A percentile compares a stretch with the other conserved stretches of the same genome.
Conservation (phyloP, 2,113 vertebrate species). For the Alectura lathami region DNA sequence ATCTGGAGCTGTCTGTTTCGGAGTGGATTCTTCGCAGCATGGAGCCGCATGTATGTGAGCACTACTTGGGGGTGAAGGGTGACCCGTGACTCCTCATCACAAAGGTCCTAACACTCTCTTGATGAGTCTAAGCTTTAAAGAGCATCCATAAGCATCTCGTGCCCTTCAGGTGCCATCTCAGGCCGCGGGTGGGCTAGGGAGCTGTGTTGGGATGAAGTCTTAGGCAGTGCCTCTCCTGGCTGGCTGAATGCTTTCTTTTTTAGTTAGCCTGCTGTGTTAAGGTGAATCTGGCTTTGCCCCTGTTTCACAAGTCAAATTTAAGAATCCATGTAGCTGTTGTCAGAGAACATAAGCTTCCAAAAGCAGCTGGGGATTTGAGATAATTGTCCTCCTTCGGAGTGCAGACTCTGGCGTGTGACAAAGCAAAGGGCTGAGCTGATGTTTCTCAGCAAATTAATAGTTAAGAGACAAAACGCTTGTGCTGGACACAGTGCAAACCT, state of each 20-base stretch:
- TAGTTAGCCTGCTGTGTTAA: not conserved
- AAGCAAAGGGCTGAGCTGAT: not conserved
- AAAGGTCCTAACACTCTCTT: not conserved
- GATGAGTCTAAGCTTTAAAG: not conserved
- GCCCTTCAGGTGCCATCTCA: not conserved
- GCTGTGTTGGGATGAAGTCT: not conserved
- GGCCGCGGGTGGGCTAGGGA: not conserved
- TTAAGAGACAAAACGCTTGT: not conserved
- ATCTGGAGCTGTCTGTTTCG: constrained; percentile 78
- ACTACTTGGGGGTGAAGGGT: not conserved
- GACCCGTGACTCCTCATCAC: rapidly evolving
- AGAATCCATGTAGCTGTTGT: not conserved
- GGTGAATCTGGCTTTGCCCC: not conserved
- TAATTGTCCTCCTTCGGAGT: not conserved
- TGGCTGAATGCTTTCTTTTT: not conserved
- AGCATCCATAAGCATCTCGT: not conserved
- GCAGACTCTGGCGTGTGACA: too few species aligned
- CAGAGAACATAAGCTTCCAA: not conserved
- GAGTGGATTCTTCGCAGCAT: constrained; percentile 87
- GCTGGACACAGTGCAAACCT: not conserved
- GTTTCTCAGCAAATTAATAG: not conserved
- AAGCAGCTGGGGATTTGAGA: not conserved
- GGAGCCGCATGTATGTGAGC: constrained; percentile 77
- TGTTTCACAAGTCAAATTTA: not conserved
- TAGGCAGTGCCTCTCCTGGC: not conserved